Evolutionary conservation across 2,113 vertebrate species (phyloP).

Genomic region (Capricornis sumatraensis): DNA sequence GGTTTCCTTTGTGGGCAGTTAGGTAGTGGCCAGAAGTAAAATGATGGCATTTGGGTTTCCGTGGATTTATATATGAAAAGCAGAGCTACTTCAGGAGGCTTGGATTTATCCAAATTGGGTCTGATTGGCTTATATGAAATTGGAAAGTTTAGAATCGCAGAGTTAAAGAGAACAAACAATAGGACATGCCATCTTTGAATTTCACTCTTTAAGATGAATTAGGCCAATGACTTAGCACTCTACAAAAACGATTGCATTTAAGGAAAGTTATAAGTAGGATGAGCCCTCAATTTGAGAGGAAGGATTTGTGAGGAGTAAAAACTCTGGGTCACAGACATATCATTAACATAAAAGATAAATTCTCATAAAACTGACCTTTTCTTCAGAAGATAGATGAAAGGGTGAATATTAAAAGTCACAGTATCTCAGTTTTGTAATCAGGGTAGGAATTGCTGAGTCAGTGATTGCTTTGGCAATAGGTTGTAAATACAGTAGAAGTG

Average conservation of each 20-base stretch:
- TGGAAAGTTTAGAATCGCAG: neutral
- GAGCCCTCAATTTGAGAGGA: neutral
- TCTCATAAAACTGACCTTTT: neutral
- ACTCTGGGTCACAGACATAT: neutral
- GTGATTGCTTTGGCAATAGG: neutral
- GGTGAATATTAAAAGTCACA: neutral
- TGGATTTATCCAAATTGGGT: slow-evolving; percentile 19
- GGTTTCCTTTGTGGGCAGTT: neutral
- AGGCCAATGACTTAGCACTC: neutral
- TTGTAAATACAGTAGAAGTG: neutral
- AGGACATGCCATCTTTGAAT: slow-evolving; percentile 1
- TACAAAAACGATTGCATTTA: neutral
- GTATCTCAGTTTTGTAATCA: neutral
- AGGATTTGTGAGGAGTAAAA: slow-evolving; percentile 1
- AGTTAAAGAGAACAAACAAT: neutral
- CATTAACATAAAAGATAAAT: neutral
- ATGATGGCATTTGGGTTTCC: neutral
- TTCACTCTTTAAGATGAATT: neutral
- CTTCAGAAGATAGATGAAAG: neutral
- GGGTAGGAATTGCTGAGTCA: neutral
- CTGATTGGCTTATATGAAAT: neutral
- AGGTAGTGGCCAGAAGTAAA: neutral
- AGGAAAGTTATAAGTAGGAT: neutral
- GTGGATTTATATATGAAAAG: neutral
- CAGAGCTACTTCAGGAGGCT: neutral